A percentile compares a stretch with the other conserved stretches of the same genome.
phyloP scores from a whole-genome alignment of 1,140 invertebrate species.

The Drosophila setifemur region DNA sequence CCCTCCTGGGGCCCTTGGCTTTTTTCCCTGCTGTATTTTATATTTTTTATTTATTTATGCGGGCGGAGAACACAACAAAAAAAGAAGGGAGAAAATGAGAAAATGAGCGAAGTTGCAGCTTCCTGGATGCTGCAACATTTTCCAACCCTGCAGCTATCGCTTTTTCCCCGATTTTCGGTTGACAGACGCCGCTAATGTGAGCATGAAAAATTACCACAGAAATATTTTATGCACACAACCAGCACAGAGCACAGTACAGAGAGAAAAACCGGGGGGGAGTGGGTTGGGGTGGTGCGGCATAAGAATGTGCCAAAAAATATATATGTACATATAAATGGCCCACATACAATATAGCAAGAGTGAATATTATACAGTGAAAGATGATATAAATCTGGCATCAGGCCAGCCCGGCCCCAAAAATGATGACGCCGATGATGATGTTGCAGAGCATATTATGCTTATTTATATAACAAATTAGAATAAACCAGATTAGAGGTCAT shows the following conservation, averaged over 20 bases:
- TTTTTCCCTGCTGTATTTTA: background rate
- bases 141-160: background rate
- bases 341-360: slow-evolving; percentile 10
- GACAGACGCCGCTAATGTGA: slow-evolving; percentile 53
- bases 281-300: background rate
- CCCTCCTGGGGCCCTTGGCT: background rate
- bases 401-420: slow-evolving; percentile 28
- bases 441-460: slow-evolving; percentile 48
- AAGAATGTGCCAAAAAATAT: slow-evolving; percentile 46
- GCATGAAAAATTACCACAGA: slow-evolving; percentile 66
- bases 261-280: background rate
- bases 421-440: slow-evolving; percentile 8
- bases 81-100: background rate
- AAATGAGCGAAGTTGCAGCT: slow-evolving; percentile 20
- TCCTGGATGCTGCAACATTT: slow-evolving; percentile 38
- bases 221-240: slow-evolving; percentile 57
- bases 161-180: slow-evolving; percentile 11
- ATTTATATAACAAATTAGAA: slow-evolving; percentile 73
- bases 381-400: slow-evolving; percentile 21
- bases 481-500: slow-evolving; percentile 58
- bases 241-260: too few relatives aligned
- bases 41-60: slow-evolving; percentile 50
- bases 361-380: slow-evolving; percentile 21
- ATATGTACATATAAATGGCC: slow-evolving; percentile 69
- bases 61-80: too few relatives aligned